Base-by-base conservation (phyloP, 2,113 vertebrate species). In the Lutjanus erythropterus region DNA sequence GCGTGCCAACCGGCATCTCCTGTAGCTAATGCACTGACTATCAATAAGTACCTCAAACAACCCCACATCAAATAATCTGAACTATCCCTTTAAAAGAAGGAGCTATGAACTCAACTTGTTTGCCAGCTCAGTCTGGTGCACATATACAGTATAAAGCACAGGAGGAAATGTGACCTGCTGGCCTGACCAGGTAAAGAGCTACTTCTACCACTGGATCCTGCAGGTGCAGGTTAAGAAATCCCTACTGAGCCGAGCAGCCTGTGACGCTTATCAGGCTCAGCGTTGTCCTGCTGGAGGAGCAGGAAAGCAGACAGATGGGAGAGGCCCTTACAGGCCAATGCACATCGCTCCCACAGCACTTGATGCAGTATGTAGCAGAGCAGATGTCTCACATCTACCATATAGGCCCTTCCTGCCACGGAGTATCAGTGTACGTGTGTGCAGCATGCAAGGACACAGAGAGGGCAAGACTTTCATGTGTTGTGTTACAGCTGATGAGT, bases 171-270 rank as follows among this genome's bases (percentile, higher is more conserved):
- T 75, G 25, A 53, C 15, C 61, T 15, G 27, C 5, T 62, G 39
- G 29, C 39, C 52, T n/a, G 31, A 71, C 16, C 46, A 71, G 49
- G 53, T 71, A 27, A 25, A 73, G 7, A 39, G 70, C 68, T 55
- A 72, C 68, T 55, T 80, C 55, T 65, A 39, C 29, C n/a, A 15
- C 53, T 73, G 67, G n/a, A 78, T 58, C 31, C 23, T 85, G 83
- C 85, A 86, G 78, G 85, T 86, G 77, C 74, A 80, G 9, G 66
- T 81, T 64, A 47, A 85, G 78, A 90, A 91, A 87, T 78, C 88
- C 87, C 80, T 29, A 23, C 61, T 56, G 86, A 90, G 75, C 69
- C 59, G 41, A 69, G 71, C 62, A 67, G 72, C 53, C 86, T 58
- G 15, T 78, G 82, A 73, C 58, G 41, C 52, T 84, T 42, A 79